Evolutionary conservation across 1,140 invertebrate genomes (phyloP), one percentile per base, ranked within the genome.

Genomic region (Drosophila ogumai): DNA sequence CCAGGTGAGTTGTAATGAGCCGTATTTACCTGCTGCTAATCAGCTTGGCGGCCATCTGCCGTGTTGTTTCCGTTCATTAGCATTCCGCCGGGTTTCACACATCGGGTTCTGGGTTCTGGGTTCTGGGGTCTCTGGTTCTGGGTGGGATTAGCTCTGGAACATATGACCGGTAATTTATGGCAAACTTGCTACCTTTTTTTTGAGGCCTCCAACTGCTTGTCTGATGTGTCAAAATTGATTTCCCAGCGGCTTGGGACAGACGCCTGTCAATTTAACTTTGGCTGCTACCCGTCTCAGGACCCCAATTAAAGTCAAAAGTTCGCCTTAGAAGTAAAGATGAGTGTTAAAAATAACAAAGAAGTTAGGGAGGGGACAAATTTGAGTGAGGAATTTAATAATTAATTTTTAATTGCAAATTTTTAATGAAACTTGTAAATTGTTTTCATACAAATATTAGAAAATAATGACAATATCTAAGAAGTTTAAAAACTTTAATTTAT

Each of bases 1-100:
- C 31, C 34, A 69, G 75, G 75, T 78, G 40, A 77, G 75, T 69
- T 60, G 44, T 52, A 55, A 75, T 50, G 40, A 41, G 64, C n/a
- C 36, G 50, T 71, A 50, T 64, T 78, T 72, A 64, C 58, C 40
- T 77, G 84, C 47, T 65, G 84, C 64, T 87, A 88, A 86, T 74
- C 28, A 82, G 64, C 73, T 77, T 59, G 64, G 32, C 34, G 58
- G 57, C 74, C 78, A 49, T 63, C 57, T 46, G 57, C 17, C 50
- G 38, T 67, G 54, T 76, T 76, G 36, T 77, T 77, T 77, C 74
- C 46, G 17, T n/a, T 60, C 36, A 58, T 75, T 87, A 75, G 61
- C 79, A 66, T 63, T 52, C 46, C 22, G 43, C 59, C 31, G 66
- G 49, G 49, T 78, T 72, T 81, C 61, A 43, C 79, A 82, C 75